These are phyloP conservation scores for Napeogenes inachia DNA, from an alignment of 2,888 invertebrate species.

Conservation along the genomic window DNA sequence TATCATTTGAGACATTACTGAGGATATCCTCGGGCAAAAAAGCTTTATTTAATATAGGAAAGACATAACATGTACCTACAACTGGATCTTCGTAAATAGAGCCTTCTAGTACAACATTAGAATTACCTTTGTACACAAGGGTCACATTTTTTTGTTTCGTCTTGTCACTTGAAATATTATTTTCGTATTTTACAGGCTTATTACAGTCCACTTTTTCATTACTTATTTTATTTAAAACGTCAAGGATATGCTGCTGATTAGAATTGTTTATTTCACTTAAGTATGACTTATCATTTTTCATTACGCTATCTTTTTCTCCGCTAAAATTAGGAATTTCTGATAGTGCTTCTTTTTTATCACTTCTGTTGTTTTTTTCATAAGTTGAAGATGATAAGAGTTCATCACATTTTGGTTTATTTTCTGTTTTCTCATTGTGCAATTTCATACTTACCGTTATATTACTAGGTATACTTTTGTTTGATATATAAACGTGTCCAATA, in stretches of 20 bases:
- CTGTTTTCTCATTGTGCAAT: too few species aligned
- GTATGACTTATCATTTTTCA: too few species aligned
- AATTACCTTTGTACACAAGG: slow-evolving; percentile 37
- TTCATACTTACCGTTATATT: too few species aligned
- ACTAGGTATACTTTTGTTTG: too few species aligned
- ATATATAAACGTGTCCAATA: too few species aligned
- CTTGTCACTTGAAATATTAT: slow-evolving; percentile 6
- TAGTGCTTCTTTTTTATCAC: too few species aligned
- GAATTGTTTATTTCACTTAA: background rate
- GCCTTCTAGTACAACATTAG: slow-evolving; percentile 44
- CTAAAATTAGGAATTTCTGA: too few species aligned
- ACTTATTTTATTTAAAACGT: background rate
- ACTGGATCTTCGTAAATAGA: slow-evolving; percentile 49
- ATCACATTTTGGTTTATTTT: too few species aligned
- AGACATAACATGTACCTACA: slow-evolving; percentile 47
- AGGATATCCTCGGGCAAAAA: slow-evolving; percentile 23
- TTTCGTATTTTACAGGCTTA: background rate
- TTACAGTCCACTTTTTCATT: slow-evolving; percentile 1
- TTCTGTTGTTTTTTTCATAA: too few species aligned
- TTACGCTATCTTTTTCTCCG: too few species aligned
- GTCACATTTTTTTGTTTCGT: slow-evolving; percentile 32
- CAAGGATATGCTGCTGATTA: too few species aligned
- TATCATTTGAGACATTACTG: slow-evolving; percentile 17
- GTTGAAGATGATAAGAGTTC: too few species aligned
- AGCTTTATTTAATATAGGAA: slow-evolving; percentile 38